Conservation (phyloP, 2,888 invertebrate genomes). For the Synanthedon tipuliformis region DNA sequence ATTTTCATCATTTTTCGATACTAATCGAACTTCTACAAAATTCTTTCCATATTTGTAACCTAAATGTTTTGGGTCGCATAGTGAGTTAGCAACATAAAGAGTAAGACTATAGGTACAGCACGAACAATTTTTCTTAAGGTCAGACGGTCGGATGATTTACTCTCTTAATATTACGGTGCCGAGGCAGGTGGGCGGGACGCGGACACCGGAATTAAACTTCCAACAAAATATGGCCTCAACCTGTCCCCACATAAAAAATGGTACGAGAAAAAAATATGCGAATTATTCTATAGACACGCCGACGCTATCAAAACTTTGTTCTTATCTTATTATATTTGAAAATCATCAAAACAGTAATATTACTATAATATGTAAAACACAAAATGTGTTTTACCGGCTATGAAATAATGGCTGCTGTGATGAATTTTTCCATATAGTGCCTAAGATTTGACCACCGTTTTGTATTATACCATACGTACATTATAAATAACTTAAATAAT, state of each 20-base stretch:
- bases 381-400: no score
- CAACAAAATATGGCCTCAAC: conserved; percentile 37
- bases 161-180: conserved; percentile 34
- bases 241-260: conserved; percentile 9
- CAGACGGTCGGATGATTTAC: conserved; percentile 44
- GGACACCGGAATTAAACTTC: conserved; percentile 46
- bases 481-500: no score
- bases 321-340: background rate
- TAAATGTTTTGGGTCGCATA: background rate
- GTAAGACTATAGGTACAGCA: background rate
- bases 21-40: no score
- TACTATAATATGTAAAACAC: no score
- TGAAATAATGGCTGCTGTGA: no score
- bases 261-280: background rate
- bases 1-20: no score
- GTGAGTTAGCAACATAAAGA: background rate
- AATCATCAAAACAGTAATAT: no score
- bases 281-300: background rate
- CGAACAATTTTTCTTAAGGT: conserved; percentile 24
- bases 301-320: background rate
- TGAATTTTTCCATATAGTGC: no score
- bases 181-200: conserved; percentile 43
- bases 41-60: no score
- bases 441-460: no score
- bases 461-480: no score